Percentiles rank a stretch among this genome's conserved stretches.
Conservation (phyloP, 2,888 invertebrate genomes). For the Rotaria socialis region DNA sequence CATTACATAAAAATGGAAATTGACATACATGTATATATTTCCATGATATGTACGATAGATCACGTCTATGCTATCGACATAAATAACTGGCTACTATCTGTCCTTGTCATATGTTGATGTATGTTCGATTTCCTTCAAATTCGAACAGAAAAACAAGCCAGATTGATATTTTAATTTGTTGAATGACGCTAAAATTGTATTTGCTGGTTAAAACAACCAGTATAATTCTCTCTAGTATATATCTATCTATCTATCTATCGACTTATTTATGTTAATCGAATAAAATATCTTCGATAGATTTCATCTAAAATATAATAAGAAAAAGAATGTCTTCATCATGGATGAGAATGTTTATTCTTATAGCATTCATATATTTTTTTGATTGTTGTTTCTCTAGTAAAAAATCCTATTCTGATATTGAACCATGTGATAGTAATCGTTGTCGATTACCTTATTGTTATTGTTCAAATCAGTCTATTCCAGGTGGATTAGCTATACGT, state of each 20-base stretch:
- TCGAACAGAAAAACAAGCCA: too few species aligned
- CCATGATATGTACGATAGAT: too few species aligned
- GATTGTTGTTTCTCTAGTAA: neutral
- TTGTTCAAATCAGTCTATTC: neutral
- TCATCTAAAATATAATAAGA: neutral
- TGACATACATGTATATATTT: too few species aligned
- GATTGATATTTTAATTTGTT: too few species aligned
- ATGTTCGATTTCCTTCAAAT: too few species aligned
- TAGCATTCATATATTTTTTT: neutral
- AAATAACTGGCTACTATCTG: too few species aligned
- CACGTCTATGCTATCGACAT: too few species aligned
- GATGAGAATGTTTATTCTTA: neutral
- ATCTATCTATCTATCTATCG: neutral
- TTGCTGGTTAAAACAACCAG: neutral
- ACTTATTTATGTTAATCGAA: neutral
- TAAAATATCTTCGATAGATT: neutral
- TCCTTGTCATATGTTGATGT: too few species aligned
- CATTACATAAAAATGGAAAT: too few species aligned
- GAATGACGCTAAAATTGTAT: neutral
- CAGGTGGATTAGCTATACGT: neutral
- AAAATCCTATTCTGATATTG: neutral
- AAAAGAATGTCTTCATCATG: neutral
- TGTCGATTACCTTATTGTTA: slow-evolving; percentile 16
- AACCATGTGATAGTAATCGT: neutral
- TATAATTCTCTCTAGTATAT: neutral